Evolutionary conservation across 2,113 vertebrate species (phyloP), one percentile per base, ranked within the genome.

Genomic region (Corythaixoides concolor): DNA sequence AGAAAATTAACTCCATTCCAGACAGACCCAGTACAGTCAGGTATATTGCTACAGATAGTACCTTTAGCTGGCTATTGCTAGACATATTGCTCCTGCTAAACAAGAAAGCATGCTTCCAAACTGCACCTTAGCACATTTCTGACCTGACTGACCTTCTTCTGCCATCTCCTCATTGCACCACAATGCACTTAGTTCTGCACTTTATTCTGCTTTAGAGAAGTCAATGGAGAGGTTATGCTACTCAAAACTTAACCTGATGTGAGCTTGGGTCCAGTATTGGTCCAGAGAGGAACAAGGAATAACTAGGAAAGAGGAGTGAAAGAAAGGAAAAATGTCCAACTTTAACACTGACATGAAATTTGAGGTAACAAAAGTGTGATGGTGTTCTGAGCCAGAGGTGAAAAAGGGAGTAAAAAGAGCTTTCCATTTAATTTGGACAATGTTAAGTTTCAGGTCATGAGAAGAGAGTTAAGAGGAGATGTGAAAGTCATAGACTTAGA

Each of bases 81-180:
- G 33, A 39, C 3, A 2, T 5, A 18, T 30, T 62, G 16, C 37
- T 63, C 3, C 47, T 76, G 39, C 33, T 73, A 58, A 62, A 69
- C 4, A 62, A 41, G 35, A 85, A 83, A 62, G 8, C 1, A 2
- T 15, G 33, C 8, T 35, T 90, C 49, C 24, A 70, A 63, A 16
- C 8, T 59, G 3, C 0, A 0, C 20, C 60, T 83, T 73, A 59
- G 30, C 49, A 58, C 43, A 77, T 66, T 2, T 60, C 58, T 73
- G 59, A 41, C 17, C 30, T 28, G 35, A 66, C 35, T 23, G 24
- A 18, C 6, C 20, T 19, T 26, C 37, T 62, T 45, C 80, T 87
- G n/a, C 17, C 8, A 16, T 26, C 0, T 0, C 9, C 45, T n/a
- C 49, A 15, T 24, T 4, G 0, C 22, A 53, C 24, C n/a, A 19